Percentiles rank a stretch among this genome's conserved stretches.
phyloP scores from a whole-genome alignment of 2,113 vertebrate genomes.

The Protobothrops mucrosquamatus region DNA sequence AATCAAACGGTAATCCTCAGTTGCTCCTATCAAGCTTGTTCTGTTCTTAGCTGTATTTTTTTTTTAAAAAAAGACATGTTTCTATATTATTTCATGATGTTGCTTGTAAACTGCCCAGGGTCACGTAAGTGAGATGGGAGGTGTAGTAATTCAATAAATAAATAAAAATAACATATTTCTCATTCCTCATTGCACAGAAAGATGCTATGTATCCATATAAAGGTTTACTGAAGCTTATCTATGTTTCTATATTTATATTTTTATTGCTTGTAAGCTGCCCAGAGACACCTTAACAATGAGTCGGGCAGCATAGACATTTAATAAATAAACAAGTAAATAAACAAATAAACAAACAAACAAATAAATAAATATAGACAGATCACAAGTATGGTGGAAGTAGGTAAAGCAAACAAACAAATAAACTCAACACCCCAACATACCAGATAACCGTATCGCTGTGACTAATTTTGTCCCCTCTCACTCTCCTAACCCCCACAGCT shows the following conservation, averaged over 20 bases:
- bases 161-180: rapidly evolving
- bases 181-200: neutral
- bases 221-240: neutral
- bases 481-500: neutral
- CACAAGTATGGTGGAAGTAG: neutral
- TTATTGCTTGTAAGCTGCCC: no score
- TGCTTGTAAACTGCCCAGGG: neutral
- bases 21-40: neutral
- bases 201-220: neutral
- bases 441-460: neutral
- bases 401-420: neutral
- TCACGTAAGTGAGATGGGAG: neutral
- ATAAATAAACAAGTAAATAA: no score
- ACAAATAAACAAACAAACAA: no score
- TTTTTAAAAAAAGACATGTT: neutral
- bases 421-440: neutral
- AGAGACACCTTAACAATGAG: no score
- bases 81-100: neutral
- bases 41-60: neutral
- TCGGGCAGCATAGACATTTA: no score
- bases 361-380: neutral
- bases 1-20: neutral
- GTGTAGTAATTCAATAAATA: neutral
- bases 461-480: neutral
- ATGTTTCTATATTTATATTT: no score